Percentiles rank a stretch among this genome's conserved stretches.
These are phyloP conservation scores for Agonopterix subpropinquella DNA, from an alignment of 2,888 invertebrate species.

Conservation along the genomic window DNA sequence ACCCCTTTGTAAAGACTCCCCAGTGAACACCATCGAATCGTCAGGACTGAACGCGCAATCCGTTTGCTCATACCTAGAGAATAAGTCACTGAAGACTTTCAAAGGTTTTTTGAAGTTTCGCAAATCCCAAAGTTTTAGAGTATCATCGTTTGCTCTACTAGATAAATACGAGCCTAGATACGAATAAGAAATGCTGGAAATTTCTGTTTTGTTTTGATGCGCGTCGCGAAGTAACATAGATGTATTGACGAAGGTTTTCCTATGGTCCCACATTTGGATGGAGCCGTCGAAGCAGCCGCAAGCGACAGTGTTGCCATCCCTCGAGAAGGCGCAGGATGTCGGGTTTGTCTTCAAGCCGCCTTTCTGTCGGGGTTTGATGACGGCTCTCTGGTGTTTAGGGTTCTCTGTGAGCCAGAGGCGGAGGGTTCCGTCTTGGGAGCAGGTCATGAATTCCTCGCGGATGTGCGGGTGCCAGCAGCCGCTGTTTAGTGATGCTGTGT, in stretches of 20 bases:
- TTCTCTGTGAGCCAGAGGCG: conserved; percentile 92
- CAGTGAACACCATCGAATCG: conserved; percentile 91
- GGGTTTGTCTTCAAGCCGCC: conserved; percentile 92
- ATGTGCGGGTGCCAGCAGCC: conserved; percentile 96
- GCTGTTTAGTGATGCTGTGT: conserved; percentile 91
- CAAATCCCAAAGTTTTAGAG: conserved; percentile 96
- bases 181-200: conserved; percentile 90
- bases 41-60: conserved; percentile 94
- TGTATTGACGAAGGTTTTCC: conserved; percentile 93
- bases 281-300: conserved; percentile 97
- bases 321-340: conserved; percentile 87
- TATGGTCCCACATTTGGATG: conserved; percentile 97
- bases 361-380: conserved; percentile 91
- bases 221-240: conserved; percentile 85
- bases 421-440: conserved; percentile 94
- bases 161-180: conserved; percentile 88
- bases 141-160: conserved; percentile 93
- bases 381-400: conserved; percentile 84
- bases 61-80: conserved; percentile 89
- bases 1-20: conserved; percentile 84
- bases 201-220: conserved; percentile 87
- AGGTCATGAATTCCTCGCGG: conserved; percentile 93
- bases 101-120: conserved; percentile 87
- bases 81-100: conserved; percentile 80
- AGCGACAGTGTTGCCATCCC: conserved; percentile 91